These are phyloP conservation scores for Daptonema setosum DNA, from an alignment of 2,888 invertebrate genomes.

Conservation along the genomic window DNA sequence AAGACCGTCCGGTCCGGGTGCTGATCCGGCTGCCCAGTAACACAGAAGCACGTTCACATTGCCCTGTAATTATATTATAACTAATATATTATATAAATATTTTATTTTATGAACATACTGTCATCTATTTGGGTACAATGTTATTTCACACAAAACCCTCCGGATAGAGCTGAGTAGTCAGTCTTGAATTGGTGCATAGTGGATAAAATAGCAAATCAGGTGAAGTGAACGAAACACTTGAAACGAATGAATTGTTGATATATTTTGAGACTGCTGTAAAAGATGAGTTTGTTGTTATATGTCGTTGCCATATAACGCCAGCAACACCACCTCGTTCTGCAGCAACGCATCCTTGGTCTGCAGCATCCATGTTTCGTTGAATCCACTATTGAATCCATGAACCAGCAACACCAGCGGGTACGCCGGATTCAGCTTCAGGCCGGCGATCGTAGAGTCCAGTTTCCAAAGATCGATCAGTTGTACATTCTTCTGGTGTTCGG, in stretches of 20 bases:
- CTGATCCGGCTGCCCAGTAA: constrained; percentile 1
- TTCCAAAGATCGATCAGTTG: too few species aligned
- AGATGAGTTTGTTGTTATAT: too few species aligned
- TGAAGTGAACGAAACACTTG: neutral
- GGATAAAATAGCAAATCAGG: too few species aligned
- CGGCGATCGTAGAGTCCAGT: too few species aligned
- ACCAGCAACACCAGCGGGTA: neutral
- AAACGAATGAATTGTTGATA: neutral
- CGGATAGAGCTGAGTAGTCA: neutral
- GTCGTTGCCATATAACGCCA: too few species aligned
- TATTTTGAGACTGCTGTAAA: too few species aligned
- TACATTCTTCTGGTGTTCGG: too few species aligned
- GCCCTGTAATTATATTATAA: neutral
- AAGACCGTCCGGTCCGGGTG: constrained; percentile 58
- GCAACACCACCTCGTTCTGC: neutral
- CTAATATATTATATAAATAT: neutral
- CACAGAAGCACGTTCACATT: constrained; percentile 2
- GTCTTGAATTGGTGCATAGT: neutral
- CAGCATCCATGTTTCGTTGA: neutral
- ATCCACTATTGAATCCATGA: neutral
- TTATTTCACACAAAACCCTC: neutral
- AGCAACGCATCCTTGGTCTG: neutral
- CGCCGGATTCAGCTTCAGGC: too few species aligned
- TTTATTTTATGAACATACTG: neutral
- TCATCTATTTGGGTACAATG: neutral